Base-by-base conservation (phyloP, 2,113 vertebrate genomes). In the Peucedramus taeniatus region DNA sequence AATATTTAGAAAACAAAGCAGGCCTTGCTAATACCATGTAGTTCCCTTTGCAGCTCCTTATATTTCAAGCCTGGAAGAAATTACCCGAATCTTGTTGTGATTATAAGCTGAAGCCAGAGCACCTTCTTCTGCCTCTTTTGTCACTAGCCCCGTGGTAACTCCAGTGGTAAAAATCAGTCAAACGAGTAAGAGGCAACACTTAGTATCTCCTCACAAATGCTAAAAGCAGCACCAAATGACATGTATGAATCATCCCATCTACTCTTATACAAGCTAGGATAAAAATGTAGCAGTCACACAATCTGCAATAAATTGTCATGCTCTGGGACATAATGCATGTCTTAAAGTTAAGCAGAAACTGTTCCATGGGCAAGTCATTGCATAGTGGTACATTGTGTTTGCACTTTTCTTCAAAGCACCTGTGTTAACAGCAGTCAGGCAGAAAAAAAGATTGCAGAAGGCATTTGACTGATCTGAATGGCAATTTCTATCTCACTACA, bases 201-300 rank as follows among this genome's bases (percentile, higher is more conserved):
- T 87, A 93, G 11, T 24, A 78, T 86, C 95, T 92, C 68, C 83
- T 96, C 63, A 72, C 27, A 85, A 72, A 77, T 91, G 37, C 60
- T 93, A 96, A 96, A 94, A 95, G 82, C 50, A 40, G 66, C 54
- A 90, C 39, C 82, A 94, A 95, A 92, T 84, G 37, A 69, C 28
- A 12, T 63, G 35, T 15, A 51, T 96, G 94, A 97, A 93, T 96
- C 94, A 95, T 61, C 59, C 59, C 31, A 47, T 83, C 82, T 88
- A 72, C 70, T 74, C 54, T 91, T 94, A 77, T 0, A 76, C 78
- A 91, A 96, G 42, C 50, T 44, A 50, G 66, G 74, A 94, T 51
- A 82, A 89, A 96, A 94, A 75, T n/a, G 65, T 84, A 75, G 91
- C 65, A 91, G 61, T 77, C 70, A 59, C 30, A 65, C 50, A 94